These are phyloP conservation scores for Lophius americanus DNA, from an alignment of 2,797 vertebrate genomes.

Conservation along the genomic window DNA sequence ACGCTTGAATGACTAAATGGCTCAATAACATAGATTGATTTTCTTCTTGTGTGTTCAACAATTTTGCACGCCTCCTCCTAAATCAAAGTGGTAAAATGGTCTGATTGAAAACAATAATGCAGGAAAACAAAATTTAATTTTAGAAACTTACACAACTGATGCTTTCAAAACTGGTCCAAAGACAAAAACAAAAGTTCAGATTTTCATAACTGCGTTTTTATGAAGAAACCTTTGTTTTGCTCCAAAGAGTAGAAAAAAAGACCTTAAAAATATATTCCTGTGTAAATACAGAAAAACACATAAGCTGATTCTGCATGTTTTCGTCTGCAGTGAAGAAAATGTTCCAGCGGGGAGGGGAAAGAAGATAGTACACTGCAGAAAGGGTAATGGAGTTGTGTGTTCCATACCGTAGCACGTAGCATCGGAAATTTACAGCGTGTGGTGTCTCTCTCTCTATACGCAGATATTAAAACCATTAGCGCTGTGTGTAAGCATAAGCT, in stretches of 20 bases:
- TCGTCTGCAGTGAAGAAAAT: slow-evolving; percentile 10
- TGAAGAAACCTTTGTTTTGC: slow-evolving; percentile 18
- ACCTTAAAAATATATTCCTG: slow-evolving; percentile 17
- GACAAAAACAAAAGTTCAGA: slow-evolving; percentile 9
- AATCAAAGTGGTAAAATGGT: slow-evolving; percentile 15
- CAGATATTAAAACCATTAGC: slow-evolving; percentile 73
- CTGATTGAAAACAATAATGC: background rate
- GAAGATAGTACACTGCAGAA: slow-evolving; percentile 21
- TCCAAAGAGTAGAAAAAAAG: slow-evolving; percentile 9
- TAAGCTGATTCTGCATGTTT: slow-evolving; percentile 45
- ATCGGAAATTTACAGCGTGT: slow-evolving; percentile 59
- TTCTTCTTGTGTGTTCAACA: background rate
- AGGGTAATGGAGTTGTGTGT: slow-evolving; percentile 9
- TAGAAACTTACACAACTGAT: slow-evolving; percentile 8
- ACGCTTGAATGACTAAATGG: slow-evolving; percentile 34
- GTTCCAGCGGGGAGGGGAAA: slow-evolving; percentile 24
- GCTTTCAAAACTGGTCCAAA: slow-evolving; percentile 19
- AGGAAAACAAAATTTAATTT: slow-evolving; percentile 9
- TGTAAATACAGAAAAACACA: slow-evolving; percentile 21
- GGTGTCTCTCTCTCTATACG: slow-evolving; percentile 56
- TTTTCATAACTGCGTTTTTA: background rate
- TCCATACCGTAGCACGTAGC: slow-evolving; percentile 17
- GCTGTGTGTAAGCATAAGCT: slow-evolving; percentile 63
- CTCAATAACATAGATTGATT: slow-evolving; percentile 18
- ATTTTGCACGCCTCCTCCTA: slow-evolving; percentile 17